Percentiles rank a stretch among this genome's conserved stretches.
These are phyloP conservation scores for Phthorimaea operculella DNA, from an alignment of 1,140 invertebrate genomes.

Conservation along the genomic window DNA sequence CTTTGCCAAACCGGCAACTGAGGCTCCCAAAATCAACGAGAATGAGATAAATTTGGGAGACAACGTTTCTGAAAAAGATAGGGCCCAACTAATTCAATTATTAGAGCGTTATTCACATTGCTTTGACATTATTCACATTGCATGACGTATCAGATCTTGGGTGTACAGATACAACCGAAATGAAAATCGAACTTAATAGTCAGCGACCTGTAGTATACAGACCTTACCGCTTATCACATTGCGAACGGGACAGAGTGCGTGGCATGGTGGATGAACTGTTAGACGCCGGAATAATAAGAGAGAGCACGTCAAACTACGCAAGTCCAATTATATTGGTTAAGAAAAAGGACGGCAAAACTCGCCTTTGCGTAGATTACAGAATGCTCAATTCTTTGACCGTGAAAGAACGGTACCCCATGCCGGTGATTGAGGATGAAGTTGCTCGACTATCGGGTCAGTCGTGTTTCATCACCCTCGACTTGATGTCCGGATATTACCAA, in stretches of 20 bases:
- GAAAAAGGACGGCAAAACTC: slow-evolving; percentile 15
- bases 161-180: slow-evolving; percentile 10
- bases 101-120: slow-evolving; percentile 18
- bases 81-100: neutral
- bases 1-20: neutral
- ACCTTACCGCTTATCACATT: slow-evolving; percentile 7
- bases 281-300: slow-evolving; percentile 32
- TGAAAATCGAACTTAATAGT: slow-evolving; percentile 10
- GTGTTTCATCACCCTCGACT: slow-evolving; percentile 8
- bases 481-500: slow-evolving; percentile 21
- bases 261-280: slow-evolving; percentile 7
- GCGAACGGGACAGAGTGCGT: slow-evolving; percentile 7
- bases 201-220: slow-evolving; percentile 8
- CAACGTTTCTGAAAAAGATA: neutral
- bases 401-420: slow-evolving; percentile 10
- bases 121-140: too few relatives aligned
- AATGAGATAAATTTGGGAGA: slow-evolving; percentile 3
- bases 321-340: slow-evolving; percentile 18
- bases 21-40: neutral
- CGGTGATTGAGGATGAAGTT: slow-evolving; percentile 10
- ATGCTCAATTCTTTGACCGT: slow-evolving; percentile 7
- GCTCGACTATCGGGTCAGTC: slow-evolving; percentile 6
- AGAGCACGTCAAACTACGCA: slow-evolving; percentile 27
- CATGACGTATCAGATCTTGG: slow-evolving; percentile 16
- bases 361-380: slow-evolving; percentile 8